Percentiles rank a stretch among this genome's conserved stretches.
Evolutionary conservation across 2,888 invertebrate genomes (phyloP).

Genomic region (Eudasyphora cyanicolor): DNA sequence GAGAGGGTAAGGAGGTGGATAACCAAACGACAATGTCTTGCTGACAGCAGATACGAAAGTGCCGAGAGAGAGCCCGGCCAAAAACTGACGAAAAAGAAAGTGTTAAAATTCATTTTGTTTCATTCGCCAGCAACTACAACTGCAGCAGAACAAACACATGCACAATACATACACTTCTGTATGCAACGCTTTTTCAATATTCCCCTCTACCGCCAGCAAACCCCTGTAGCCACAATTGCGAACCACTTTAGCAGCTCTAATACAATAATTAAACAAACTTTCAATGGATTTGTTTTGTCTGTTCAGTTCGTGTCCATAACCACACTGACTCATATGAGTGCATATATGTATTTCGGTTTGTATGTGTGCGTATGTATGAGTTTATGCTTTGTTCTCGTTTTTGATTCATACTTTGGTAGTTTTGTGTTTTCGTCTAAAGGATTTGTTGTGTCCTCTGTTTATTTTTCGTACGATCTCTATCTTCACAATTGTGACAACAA

Average conservation of each 20-base stretch:
- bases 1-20: conserved; percentile 33
- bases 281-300: background rate
- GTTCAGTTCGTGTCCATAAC: background rate
- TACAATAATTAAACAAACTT: background rate
- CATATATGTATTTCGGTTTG: background rate
- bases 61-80: conserved; percentile 11
- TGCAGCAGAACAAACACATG: background rate
- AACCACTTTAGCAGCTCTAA: background rate
- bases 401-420: background rate
- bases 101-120: conserved; percentile 59
- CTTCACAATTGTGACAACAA: background rate
- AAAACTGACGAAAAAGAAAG: conserved; percentile 54
- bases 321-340: too few relatives aligned
- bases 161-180: background rate
- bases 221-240: background rate
- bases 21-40: conserved; percentile 43
- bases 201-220: too few relatives aligned
- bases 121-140: conserved; percentile 3
- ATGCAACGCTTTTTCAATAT: too few relatives aligned
- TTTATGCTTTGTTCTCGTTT: background rate
- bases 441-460: background rate
- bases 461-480: background rate
- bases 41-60: conserved; percentile 45
- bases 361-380: background rate
- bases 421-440: conserved; percentile 1